Percentiles rank a stretch among this genome's conserved stretches.
phyloP scores from a whole-genome alignment of 2,888 invertebrate genomes.

The Himalopsyche tibetana region DNA sequence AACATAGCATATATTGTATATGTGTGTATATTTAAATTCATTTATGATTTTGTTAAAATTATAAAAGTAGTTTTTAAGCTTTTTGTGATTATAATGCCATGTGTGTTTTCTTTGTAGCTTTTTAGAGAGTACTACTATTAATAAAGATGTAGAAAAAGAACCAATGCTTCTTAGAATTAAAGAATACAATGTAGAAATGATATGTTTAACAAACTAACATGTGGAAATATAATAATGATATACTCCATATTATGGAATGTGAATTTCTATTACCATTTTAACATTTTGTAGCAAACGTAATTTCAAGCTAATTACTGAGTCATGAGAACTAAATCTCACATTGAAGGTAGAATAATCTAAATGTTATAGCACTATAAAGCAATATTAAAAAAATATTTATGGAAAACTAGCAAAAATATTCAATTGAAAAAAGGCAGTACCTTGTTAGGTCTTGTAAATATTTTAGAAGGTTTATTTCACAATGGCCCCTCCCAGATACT shows the following conservation, averaged over 20 bases:
- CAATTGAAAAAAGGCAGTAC: not conserved
- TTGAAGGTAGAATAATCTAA: not conserved
- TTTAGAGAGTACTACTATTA: no score
- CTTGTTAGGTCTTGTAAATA: constrained; percentile 12
- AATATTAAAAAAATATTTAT: not conserved
- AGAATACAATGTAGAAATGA: not conserved
- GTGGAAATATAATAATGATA: no score
- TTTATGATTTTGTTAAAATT: no score
- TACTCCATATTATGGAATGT: not conserved
- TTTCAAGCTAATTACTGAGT: constrained; percentile 35
- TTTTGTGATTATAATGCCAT: no score
- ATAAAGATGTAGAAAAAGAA: no score
- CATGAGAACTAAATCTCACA: constrained; percentile 38
- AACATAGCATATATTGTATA: no score
- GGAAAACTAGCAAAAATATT: not conserved
- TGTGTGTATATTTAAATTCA: no score
- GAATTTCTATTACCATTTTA: not conserved
- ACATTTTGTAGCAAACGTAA: constrained; percentile 8
- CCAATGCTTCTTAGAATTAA: not conserved
- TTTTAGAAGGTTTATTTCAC: constrained; percentile 3
- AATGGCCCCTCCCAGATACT: not conserved
- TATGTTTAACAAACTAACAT: not conserved
- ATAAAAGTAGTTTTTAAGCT: no score
- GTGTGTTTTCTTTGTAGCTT: no score
- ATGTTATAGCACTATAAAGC: not conserved